phyloP scores from a whole-genome alignment of 2,888 invertebrate species.

The Acleris laterana region DNA sequence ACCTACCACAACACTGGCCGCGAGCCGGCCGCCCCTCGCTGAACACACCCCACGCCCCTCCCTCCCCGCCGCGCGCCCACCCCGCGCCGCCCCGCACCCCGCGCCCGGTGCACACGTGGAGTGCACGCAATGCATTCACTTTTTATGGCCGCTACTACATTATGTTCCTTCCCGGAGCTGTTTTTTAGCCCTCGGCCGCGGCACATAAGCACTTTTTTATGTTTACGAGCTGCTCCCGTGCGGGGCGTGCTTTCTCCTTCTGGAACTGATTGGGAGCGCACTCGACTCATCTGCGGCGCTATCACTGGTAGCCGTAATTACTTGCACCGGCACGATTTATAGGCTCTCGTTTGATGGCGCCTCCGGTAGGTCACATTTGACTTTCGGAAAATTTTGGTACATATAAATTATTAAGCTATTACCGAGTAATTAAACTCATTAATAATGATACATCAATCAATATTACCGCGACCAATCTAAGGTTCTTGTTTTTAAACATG shows the following conservation, averaged over 20 bases:
- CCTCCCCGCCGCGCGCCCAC: slow-evolving; percentile 43
- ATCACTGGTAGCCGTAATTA: slow-evolving; percentile 26
- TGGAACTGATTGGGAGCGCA: slow-evolving; percentile 24
- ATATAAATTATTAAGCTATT: slow-evolving; percentile 11
- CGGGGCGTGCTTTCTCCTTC: slow-evolving; percentile 63
- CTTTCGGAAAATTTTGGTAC: slow-evolving; percentile 1
- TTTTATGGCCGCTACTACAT: slow-evolving; percentile 81
- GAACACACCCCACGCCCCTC: slow-evolving; percentile 77
- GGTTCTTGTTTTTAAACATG: too few species aligned
- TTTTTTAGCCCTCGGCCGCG: slow-evolving; percentile 74
- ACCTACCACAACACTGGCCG: slow-evolving; percentile 87
- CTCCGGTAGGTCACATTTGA: not conserved
- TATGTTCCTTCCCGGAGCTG: slow-evolving; percentile 77
- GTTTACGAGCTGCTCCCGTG: slow-evolving; percentile 74
- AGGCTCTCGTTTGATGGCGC: slow-evolving; percentile 6
- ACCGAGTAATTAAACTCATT: not conserved
- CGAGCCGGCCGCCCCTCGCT: slow-evolving; percentile 72
- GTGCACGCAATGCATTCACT: slow-evolving; percentile 80
- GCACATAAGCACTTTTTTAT: slow-evolving; percentile 82
- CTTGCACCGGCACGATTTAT: slow-evolving; percentile 12
- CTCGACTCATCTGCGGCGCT: slow-evolving; percentile 20
- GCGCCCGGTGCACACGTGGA: slow-evolving; percentile 66
- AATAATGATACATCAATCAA: slow-evolving; percentile 9
- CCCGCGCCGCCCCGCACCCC: slow-evolving; percentile 42
- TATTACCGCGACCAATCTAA: not conserved